These are phyloP conservation scores for Python bivittatus DNA, from an alignment of 2,113 vertebrate genomes.

Conservation along the genomic window DNA sequence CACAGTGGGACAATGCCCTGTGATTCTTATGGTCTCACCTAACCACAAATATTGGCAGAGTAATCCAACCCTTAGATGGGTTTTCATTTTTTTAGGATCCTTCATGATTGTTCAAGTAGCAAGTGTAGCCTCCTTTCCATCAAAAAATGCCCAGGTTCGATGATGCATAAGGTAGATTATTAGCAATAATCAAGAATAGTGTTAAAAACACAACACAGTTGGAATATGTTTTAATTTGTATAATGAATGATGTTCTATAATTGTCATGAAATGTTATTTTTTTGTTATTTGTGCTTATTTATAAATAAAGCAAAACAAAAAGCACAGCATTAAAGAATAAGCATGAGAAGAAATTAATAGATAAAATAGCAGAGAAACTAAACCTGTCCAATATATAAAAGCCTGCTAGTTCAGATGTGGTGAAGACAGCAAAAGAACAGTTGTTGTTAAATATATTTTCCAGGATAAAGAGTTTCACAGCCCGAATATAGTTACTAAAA, in stretches of 20 bases:
- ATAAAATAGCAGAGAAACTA: background rate
- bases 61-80: background rate
- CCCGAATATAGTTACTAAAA: background rate
- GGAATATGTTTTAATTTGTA: too few species aligned
- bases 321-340: background rate
- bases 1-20: background rate
- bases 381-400: background rate
- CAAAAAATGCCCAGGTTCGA: background rate
- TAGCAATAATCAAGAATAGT: background rate
- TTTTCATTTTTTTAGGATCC: background rate
- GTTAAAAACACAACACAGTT: background rate
- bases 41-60: background rate
- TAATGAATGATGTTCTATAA: background rate
- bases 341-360: background rate
- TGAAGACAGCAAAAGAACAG: background rate
- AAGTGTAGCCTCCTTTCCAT: background rate
- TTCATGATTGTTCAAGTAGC: background rate
- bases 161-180: background rate
- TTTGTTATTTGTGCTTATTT: background rate
- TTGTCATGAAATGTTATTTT: background rate
- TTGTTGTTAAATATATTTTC: background rate
- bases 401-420: background rate
- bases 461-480: background rate
- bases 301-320: background rate
- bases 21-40: background rate